Evolutionary conservation across 2,888 invertebrate species (phyloP).

Genomic region (Autographa gamma): DNA sequence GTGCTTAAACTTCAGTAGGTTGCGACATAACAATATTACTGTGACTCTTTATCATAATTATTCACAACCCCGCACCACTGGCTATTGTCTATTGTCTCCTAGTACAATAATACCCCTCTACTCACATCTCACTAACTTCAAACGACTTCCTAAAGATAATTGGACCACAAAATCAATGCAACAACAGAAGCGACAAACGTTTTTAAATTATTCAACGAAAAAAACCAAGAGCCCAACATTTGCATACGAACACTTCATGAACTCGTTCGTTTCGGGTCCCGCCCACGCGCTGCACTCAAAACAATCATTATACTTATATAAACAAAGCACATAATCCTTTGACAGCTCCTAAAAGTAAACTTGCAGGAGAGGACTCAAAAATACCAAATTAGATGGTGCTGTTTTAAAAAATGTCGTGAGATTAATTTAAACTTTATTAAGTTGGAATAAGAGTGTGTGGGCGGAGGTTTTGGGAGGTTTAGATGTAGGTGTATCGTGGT

Average conservation of each 20-base stretch:
- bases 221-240: constrained; percentile 67
- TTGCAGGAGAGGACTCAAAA: constrained; percentile 69
- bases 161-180: constrained; percentile 46
- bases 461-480: constrained; percentile 39
- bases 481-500: constrained; percentile 51
- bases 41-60: constrained; percentile 1
- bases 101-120: constrained; percentile 1
- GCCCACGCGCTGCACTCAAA: constrained; percentile 66
- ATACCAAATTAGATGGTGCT: constrained; percentile 60
- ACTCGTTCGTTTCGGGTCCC: constrained; percentile 67
- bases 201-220: constrained; percentile 65
- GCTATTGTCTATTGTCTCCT: constrained; percentile 1
- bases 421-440: constrained; percentile 50
- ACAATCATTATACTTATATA: constrained; percentile 66
- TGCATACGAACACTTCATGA: constrained; percentile 79
- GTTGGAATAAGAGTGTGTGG: constrained; percentile 42
- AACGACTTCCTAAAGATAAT: constrained; percentile 22
- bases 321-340: constrained; percentile 79
- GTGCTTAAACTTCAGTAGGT: neutral
- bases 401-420: constrained; percentile 18
- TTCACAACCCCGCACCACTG: neutral
- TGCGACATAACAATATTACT: neutral
- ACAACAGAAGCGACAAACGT: constrained; percentile 61
- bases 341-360: constrained; percentile 63
- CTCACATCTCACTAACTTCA: constrained; percentile 2